Base-by-base conservation (phyloP, 2,888 invertebrate genomes). In the Rhagonycha fulva region DNA sequence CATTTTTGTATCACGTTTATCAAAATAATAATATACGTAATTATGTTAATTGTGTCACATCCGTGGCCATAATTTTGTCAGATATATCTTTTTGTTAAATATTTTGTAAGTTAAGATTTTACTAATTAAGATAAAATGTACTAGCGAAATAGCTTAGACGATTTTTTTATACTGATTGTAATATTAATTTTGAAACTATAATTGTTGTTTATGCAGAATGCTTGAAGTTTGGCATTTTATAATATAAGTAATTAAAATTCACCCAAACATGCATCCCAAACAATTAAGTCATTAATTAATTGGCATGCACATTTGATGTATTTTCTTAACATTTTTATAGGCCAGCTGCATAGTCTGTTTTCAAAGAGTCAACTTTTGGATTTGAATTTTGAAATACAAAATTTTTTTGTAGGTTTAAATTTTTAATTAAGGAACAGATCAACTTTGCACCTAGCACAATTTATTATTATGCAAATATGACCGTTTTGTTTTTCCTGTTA, bases 1-100 rank as follows among this genome's bases (percentile, higher is more conserved):
- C 84, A 75, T 82, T 82, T 84, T 84, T 85, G 28, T 74, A 61
- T 70, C 70, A 70, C 76, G 62, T 67, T 30, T 76, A 70, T 47
- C 47, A 47, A 47, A 47, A 47, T 47, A 74, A 75, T 75, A 68
- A 19, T 19, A 19, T 19, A 19, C 19, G 19, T 62, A 74, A 71
- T 62, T n/a, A 62, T 73, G 63, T 69, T 19, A 19, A 2, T 70
- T 70, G 47, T 76, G 72, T 70, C 71, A 61, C 72, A 75, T 67
- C 68, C 32, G 67, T 72, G 67, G 66, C 70, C 67, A 75, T 9
- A 72, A 72, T 77, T 19, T 19, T 68, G 47, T 60, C 68, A 47
- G 62, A 67, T 68, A 14, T 68, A 60, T 60, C n/a, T 23, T 67
- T 67, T 67, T 72, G 30, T 32, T 11, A 72, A 32, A 71, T 32